These are phyloP conservation scores for Mormyrus lacerda DNA, from an alignment of 2,113 vertebrate genomes.

Conservation along the genomic window DNA sequence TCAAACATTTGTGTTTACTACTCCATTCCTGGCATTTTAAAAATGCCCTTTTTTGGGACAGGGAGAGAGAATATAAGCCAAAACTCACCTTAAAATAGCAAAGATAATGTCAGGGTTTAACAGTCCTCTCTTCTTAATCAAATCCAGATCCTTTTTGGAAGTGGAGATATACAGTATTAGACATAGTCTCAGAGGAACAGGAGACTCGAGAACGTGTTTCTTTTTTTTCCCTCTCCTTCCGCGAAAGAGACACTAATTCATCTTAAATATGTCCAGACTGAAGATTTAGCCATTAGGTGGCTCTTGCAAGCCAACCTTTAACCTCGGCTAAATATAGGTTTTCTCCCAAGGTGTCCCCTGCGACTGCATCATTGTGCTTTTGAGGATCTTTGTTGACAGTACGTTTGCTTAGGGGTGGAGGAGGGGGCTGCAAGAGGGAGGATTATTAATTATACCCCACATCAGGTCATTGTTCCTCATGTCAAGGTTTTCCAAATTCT, in stretches of 20 bases:
- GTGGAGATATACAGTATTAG: constrained; percentile 31
- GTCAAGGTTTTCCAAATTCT: neutral
- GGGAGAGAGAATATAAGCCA: constrained; percentile 21
- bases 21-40: constrained; percentile 23
- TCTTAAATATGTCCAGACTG: constrained; percentile 32
- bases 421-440: neutral
- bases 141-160: constrained; percentile 31
- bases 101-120: constrained; percentile 37
- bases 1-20: constrained; percentile 29
- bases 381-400: constrained; percentile 6
- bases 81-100: constrained; percentile 31
- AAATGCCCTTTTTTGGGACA: constrained; percentile 18
- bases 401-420: constrained; percentile 4
- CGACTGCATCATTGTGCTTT: neutral
- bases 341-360: constrained; percentile 6
- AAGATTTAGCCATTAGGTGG: constrained; percentile 13
- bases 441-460: constrained; percentile 17
- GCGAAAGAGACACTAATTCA: constrained; percentile 29
- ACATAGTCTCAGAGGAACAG: neutral
- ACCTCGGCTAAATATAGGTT: constrained; percentile 25
- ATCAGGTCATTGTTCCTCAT: neutral
- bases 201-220: neutral
- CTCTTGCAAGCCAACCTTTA: constrained; percentile 22
- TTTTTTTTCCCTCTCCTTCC: constrained; percentile 10
- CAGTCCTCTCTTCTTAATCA: constrained; percentile 29